Evolutionary conservation across 2,888 invertebrate genomes (phyloP), one percentile per base, ranked within the genome.

Genomic region (Meandrusa payeni): DNA sequence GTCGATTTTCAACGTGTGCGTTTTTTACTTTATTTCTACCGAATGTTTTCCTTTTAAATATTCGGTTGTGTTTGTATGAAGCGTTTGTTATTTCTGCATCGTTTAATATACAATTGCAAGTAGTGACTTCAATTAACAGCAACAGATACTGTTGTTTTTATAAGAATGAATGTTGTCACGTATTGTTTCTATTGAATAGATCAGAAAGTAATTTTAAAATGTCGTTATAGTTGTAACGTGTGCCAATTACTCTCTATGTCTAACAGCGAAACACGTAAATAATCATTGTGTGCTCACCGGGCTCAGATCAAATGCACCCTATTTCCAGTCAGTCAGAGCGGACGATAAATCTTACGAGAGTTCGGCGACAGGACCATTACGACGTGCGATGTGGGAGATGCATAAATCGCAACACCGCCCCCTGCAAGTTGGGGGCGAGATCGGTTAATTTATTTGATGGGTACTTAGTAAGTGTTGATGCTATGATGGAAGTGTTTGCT

Each of bases 401-500:
- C 43, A 43, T 43, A 43, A 43, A 43, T 43, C 43, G 38, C 43
- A 31, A 32, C 19, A 31, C 15, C 24, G n/a, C 34, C 41, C 34
- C 29, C 23, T 11, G 9, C 23, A 24, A 19, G 33, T 9, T 4
- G 11, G 31, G 42, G 29, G 42, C 19, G 28, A 28, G 37, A 23
- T 37, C 37, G 42, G 42, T 43, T 43, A 43, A 43, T 43, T 38
- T 38, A 43, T 43, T 26, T 43, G 43, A 43, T 32, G 32, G 38
- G 32, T 32, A 31, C 43, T 38, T 32, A 43, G 32, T 29, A 43
- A 24, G 43, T 38, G 37, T 31, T 31, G 20, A 31, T 24, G 24
- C 23, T 31, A 24, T 43, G 43, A 31, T 31, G 10, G 20, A 33
- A 41, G 27, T 41, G 41, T 41, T 41, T 41, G 22, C 33, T 22